Conservation (phyloP, 1,140 invertebrate species). For the Oreohelix idahoensis region DNA sequence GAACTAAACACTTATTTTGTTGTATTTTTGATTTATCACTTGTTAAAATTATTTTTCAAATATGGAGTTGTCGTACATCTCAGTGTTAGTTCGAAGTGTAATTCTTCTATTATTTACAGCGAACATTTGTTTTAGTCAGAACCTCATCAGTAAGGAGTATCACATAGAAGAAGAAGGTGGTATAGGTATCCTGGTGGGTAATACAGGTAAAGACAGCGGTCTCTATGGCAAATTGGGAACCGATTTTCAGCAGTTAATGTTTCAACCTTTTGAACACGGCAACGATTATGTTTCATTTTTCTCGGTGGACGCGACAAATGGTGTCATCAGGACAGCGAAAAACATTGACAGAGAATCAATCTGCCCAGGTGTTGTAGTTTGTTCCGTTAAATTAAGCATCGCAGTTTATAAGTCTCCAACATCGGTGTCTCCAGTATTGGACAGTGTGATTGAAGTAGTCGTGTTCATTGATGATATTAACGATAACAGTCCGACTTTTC, state of each 20-base stretch:
- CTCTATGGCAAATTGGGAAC: conserved; percentile 9
- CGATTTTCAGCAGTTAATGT: conserved; percentile 33
- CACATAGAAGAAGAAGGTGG: conserved; percentile 26
- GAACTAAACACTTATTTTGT: too few species aligned
- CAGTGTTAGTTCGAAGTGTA: neutral
- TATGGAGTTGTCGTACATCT: neutral
- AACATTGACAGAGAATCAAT: conserved; percentile 46
- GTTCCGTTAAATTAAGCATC: neutral
- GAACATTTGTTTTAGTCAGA: neutral
- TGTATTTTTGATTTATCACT: too few species aligned
- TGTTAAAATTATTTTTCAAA: neutral
- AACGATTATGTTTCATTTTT: conserved; percentile 41
- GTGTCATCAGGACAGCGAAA: conserved; percentile 43
- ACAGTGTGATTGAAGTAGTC: conserved; percentile 30
- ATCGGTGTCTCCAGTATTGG: neutral
- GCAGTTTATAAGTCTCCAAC: neutral
- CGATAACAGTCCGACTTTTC: conserved; percentile 91
- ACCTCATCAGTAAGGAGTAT: neutral
- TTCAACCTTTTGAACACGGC: conserved; percentile 26
- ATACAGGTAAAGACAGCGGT: conserved; percentile 29
- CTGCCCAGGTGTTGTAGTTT: neutral
- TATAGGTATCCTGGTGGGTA: conserved; percentile 32
- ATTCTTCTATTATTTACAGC: neutral
- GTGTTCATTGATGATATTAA: conserved; percentile 49
- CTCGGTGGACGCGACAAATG: conserved; percentile 36